Evolutionary conservation across 2,797 vertebrate genomes (phyloP), one percentile per base, ranked within the genome.

Genomic region (Micropoecilia bifurca): DNA sequence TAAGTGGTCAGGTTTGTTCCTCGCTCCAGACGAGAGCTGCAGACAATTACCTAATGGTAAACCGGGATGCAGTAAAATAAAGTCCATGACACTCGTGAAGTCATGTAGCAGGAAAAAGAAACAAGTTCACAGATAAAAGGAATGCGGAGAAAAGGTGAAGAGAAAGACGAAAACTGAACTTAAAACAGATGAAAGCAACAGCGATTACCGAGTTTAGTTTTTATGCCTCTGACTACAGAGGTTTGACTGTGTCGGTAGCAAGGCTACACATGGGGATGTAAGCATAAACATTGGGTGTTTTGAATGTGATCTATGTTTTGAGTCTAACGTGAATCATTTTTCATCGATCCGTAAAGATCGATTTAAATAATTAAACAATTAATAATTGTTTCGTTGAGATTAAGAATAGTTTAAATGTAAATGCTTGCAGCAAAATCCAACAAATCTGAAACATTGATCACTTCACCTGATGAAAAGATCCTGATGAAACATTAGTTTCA

Each of bases 1-100:
- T 73, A 89, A 90, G 79, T 93, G 91, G 87, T 94, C 92, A 91
- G 88, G 90, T 92, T 92, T 89, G 87, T 86, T 86, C 87, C 92
- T 87, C 79, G 10, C 77, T 91, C 79, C 86, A 89, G 87, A 90
- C 39, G 12, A 80, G 71, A 25, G 45, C n/a, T 77, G 85, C 88
- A 92, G 90, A 92, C 90, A 80, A 80, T 91, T 92, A 86, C 88
- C 91, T 92, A 92, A 94, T 75, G 80, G 78, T 85, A 36, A 75
- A 68, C 73, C 6, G 6, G 76, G 71, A 71, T 63, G 81, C 81
- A 92, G 86, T 93, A 90, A 92, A 93, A 92, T 61, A 66, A 83
- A 88, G 90, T 91, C 78, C 46, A 22, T 80, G 77, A 71, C 74
- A 13, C 76, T 83, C 10, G 76, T 93, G 93, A 94, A 89, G 92